Evolutionary conservation across 2,888 invertebrate species (phyloP).

Genomic region (Pachydiplax longipennis): DNA sequence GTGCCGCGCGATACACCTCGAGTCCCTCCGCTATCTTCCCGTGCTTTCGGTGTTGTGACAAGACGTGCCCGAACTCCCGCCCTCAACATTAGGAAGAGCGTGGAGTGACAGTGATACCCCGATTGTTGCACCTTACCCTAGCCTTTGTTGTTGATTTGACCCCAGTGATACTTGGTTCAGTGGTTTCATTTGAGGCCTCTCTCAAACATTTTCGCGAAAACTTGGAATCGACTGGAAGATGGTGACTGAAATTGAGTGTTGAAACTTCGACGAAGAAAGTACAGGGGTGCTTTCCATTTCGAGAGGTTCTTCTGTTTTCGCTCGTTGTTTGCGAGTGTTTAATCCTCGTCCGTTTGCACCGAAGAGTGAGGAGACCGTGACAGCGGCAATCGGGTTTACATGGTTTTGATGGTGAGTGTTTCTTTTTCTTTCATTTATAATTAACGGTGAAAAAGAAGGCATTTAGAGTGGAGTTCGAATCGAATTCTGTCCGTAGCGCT

Average conservation of each 20-base stretch:
- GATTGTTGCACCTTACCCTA: not conserved
- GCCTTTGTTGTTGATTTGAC: not conserved
- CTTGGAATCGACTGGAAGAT: too few species aligned
- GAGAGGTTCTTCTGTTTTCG: too few species aligned
- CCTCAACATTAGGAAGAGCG: not conserved
- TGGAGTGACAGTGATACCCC: not conserved
- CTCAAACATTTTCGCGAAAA: too few species aligned
- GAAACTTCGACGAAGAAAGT: too few species aligned
- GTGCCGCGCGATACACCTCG: not conserved
- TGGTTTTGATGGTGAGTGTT: conserved; percentile 39
- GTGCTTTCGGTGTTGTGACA: not conserved
- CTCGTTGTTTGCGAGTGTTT: not conserved
- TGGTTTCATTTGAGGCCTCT: too few species aligned
- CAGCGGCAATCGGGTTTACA: conserved; percentile 29
- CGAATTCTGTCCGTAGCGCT: too few species aligned
- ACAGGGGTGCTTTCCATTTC: not conserved
- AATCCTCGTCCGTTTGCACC: not conserved
- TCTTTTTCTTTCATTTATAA: too few species aligned
- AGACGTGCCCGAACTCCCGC: not conserved
- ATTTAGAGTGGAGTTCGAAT: too few species aligned
- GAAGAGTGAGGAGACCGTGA: conserved; percentile 32
- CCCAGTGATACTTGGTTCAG: too few species aligned
- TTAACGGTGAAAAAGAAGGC: too few species aligned
- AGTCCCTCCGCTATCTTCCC: not conserved
- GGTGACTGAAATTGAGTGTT: too few species aligned